These are phyloP conservation scores for Amia ocellicauda DNA, from an alignment of 2,113 vertebrate genomes.

Conservation along the genomic window DNA sequence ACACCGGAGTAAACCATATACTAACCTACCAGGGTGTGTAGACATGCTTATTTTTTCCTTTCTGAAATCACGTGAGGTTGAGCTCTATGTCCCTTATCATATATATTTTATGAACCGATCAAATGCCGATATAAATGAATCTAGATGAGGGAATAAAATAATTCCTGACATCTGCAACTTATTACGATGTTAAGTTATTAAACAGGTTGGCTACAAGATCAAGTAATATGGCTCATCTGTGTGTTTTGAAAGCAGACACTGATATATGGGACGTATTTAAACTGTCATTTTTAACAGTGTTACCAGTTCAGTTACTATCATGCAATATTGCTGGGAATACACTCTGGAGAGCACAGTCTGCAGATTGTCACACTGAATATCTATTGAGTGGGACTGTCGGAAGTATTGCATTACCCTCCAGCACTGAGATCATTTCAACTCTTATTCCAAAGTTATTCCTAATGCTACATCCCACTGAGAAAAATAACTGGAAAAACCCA, in stretches of 20 bases:
- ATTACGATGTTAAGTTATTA: neutral
- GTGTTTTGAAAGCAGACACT: constrained; percentile 3
- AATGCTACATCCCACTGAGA: no score
- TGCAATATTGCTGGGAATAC: constrained; percentile 7
- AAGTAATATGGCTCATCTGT: neutral
- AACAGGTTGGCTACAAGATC: neutral
- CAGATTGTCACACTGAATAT: constrained; percentile 16
- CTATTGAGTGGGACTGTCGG: neutral
- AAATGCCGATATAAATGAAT: no score
- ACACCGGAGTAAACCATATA: no score
- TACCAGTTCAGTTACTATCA: constrained; percentile 1
- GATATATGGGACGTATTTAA: constrained; percentile 5
- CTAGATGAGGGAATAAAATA: no score
- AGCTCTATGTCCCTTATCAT: no score
- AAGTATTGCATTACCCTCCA: constrained; percentile 18
- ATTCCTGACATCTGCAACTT: no score
- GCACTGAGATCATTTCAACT: constrained; percentile 18
- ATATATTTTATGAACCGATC: no score
- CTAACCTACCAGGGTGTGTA: no score
- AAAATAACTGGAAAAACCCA: no score
- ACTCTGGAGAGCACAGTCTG: constrained; percentile 21
- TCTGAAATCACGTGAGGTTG: no score
- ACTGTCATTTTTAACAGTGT: constrained; percentile 20
- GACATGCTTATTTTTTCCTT: no score
- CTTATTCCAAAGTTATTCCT: no score